Base-by-base conservation (phyloP, 2,888 invertebrate genomes). In the Mythimna impura region DNA sequence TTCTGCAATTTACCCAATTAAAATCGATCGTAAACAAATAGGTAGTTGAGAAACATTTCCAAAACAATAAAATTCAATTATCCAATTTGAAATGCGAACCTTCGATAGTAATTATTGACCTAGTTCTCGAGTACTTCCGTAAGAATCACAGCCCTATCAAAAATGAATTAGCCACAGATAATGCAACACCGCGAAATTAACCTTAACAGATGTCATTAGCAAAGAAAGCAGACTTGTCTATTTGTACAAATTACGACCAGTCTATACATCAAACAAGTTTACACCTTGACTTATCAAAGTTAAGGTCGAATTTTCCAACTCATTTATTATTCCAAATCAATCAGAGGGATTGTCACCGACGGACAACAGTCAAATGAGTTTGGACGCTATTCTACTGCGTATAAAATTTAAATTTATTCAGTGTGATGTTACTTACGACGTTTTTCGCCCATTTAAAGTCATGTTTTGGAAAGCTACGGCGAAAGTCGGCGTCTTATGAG, bases 381-480 rank as follows among this genome's bases (percentile, higher is more conserved):
- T 80, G 68, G 84, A 88, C 89, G 78, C 76, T 91, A 86, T 75
- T 22, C 0, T 40, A 0, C 7, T 61, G 34, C 7, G 0, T 20
- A 77, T 85, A 85, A 66, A 81, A 84, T 73, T 63, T 63, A 81
- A 78, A 70, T 80, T 86, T 61, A 66, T 79, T 68, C 50, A 9
- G 20, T 71, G 47, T 78, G 54, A 55, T 74, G 34, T 78, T 67
- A 82, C 82, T 88, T 92, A 90, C 75, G 89, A 78, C 85, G 89
- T 92, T 93, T 89, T 88, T 81, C 71, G 73, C 80, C 79, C 73
- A 84, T 86, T 86, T 83, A 80, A 76, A 82, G 86, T 73, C 81
- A 84, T 91, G 93, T 94, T 96, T 95, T 96, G 94, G 95, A 96
- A 95, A 96, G 95, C 93, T 93, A 92, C 87, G 89, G 95, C 94